These are phyloP conservation scores for Solenodon paradoxus DNA, from an alignment of 2,113 vertebrate genomes.

Conservation along the genomic window DNA sequence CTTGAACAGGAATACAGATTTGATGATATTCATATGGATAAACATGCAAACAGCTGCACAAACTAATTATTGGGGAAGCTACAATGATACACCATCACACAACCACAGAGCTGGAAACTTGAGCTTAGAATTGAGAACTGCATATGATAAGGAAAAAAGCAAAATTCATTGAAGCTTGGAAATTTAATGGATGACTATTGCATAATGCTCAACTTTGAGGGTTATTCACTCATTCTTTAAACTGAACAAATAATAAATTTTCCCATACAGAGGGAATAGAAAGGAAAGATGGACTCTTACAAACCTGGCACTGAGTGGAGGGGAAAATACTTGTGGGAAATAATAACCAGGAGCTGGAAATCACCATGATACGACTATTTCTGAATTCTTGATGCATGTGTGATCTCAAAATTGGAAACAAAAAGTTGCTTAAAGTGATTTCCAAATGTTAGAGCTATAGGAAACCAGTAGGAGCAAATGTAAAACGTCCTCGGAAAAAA, in stretches of 20 bases:
- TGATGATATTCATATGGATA: background rate
- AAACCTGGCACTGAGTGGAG: background rate
- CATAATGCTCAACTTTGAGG: background rate
- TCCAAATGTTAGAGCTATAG: background rate
- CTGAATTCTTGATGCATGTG: background rate
- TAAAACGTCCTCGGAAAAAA: background rate
- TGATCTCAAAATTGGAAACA: background rate
- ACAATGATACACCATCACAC: background rate
- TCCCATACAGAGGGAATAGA: background rate
- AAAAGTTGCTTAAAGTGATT: background rate
- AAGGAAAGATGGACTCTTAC: background rate
- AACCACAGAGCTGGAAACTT: background rate
- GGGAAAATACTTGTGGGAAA: background rate
- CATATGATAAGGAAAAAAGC: background rate
- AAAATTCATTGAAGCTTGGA: background rate
- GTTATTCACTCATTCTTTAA: background rate
- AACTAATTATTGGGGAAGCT: background rate
- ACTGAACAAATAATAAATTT: background rate
- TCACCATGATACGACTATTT: background rate
- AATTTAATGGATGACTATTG: background rate
- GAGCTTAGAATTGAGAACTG: background rate
- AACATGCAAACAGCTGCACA: background rate
- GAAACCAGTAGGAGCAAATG: background rate
- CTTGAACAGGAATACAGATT: background rate
- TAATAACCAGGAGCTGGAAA: background rate